Evolutionary conservation across 2,888 invertebrate species (phyloP).

Genomic region (Lycaena phlaeas): DNA sequence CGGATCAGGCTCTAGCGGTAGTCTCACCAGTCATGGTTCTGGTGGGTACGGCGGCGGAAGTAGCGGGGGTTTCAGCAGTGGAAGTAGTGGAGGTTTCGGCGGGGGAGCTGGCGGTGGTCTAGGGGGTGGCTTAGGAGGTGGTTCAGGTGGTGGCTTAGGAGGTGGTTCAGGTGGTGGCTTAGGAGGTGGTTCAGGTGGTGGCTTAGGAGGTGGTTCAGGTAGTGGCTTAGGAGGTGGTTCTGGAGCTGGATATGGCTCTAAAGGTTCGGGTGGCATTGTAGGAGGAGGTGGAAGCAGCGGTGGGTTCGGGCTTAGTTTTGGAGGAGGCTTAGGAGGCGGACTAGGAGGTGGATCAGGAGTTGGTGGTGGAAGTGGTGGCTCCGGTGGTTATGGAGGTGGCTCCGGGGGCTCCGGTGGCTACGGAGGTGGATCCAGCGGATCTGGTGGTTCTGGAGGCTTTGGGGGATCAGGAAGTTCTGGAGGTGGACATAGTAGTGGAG

Average conservation of each 20-base stretch:
- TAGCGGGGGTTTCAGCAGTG: conserved; percentile 16
- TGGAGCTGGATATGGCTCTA: too few relatives aligned
- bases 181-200: conserved; percentile 39
- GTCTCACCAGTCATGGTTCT: conserved; percentile 11
- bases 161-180: conserved; percentile 38
- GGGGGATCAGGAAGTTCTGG: conserved; percentile 15
- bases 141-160: conserved; percentile 8
- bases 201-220: conserved; percentile 23
- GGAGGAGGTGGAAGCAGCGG: conserved; percentile 17
- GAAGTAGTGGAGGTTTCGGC: too few relatives aligned
- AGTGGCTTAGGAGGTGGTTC: conserved; percentile 25
- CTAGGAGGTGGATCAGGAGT: conserved; percentile 26
- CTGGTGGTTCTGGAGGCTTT: conserved; percentile 15
- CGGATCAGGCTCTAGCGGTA: conserved; percentile 18
- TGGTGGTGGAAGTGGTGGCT: conserved; percentile 18
- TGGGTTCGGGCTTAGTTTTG: too few relatives aligned
- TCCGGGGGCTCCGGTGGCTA: conserved; percentile 14
- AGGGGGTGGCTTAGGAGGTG: conserved; percentile 25
- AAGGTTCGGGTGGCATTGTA: too few relatives aligned
- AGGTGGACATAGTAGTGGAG: conserved; percentile 15
- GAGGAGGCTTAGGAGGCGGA: conserved; percentile 20
- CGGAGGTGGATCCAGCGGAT: conserved; percentile 14
- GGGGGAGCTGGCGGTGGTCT: conserved; percentile 16
- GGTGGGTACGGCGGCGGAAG: conserved; percentile 20
- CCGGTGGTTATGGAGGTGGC: conserved; percentile 11